Evolutionary conservation across 2,888 invertebrate species (phyloP).

Genomic region (Dasysyrphus tricinctus): DNA sequence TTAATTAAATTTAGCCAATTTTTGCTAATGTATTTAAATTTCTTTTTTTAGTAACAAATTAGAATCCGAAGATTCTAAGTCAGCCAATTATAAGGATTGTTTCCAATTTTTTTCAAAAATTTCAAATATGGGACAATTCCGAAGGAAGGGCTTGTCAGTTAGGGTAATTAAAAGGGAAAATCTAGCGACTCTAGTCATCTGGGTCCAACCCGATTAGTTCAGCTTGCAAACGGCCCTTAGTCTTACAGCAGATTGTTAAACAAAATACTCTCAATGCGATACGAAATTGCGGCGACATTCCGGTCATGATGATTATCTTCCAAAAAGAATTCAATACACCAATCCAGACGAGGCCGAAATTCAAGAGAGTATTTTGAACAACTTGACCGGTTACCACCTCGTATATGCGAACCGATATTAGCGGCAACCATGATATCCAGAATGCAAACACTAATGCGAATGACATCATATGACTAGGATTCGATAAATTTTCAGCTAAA

Average conservation of each 20-base stretch:
- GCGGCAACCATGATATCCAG: slow-evolving; percentile 97
- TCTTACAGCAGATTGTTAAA: slow-evolving; percentile 94
- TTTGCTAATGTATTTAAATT: slow-evolving; percentile 1
- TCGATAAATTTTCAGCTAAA: slow-evolving; percentile 94
- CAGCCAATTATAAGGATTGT: slow-evolving; percentile 56
- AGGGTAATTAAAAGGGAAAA: slow-evolving; percentile 80
- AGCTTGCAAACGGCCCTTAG: slow-evolving; percentile 92
- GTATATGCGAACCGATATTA: slow-evolving; percentile 92
- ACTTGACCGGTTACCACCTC: slow-evolving; percentile 87
- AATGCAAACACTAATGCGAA: slow-evolving; percentile 95
- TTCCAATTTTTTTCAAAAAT: slow-evolving; percentile 41
- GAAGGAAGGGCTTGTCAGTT: slow-evolving; percentile 61
- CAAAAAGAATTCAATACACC: slow-evolving; percentile 97
- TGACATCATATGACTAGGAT: slow-evolving; percentile 98
- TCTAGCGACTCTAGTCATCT: slow-evolving; percentile 88
- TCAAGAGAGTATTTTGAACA: slow-evolving; percentile 91
- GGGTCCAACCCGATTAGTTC: slow-evolving; percentile 94
- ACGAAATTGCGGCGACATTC: slow-evolving; percentile 96
- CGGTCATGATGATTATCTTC: slow-evolving; percentile 95
- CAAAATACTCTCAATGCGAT: slow-evolving; percentile 94
- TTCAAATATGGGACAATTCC: slow-evolving; percentile 38
- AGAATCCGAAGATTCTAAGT: slow-evolving; percentile 51
- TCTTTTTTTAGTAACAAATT: slow-evolving; percentile 51
- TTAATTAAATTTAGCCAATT: slow-evolving; percentile 35
- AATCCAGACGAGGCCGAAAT: slow-evolving; percentile 97